These are phyloP conservation scores for Aphrophora alni DNA, from an alignment of 2,888 invertebrate genomes.

Conservation along the genomic window DNA sequence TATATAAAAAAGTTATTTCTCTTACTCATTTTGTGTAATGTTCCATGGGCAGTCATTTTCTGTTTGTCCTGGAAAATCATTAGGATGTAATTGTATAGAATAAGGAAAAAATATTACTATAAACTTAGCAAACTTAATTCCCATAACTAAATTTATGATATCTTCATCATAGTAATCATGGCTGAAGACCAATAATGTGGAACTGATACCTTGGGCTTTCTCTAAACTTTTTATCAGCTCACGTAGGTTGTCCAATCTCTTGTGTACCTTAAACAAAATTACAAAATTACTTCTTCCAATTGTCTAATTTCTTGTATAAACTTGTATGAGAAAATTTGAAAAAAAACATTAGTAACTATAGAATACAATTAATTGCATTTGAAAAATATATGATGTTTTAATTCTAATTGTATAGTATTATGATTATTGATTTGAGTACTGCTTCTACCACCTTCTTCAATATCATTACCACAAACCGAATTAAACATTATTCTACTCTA, in stretches of 20 bases:
- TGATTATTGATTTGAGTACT: too few species aligned
- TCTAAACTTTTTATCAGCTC: constrained; percentile 91
- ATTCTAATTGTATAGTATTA: too few species aligned
- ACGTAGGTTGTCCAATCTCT: constrained; percentile 87
- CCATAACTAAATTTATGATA: constrained; percentile 87
- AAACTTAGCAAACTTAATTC: constrained; percentile 94
- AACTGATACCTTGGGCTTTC: constrained; percentile 87
- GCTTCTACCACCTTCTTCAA: too few species aligned
- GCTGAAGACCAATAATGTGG: constrained; percentile 89
- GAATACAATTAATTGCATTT: too few species aligned
- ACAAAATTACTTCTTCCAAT: too few species aligned
- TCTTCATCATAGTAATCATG: constrained; percentile 93
- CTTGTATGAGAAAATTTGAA: too few species aligned
- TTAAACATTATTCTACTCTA: too few species aligned
- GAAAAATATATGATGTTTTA: too few species aligned
- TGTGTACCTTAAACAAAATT: constrained; percentile 78
- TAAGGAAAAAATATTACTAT: constrained; percentile 97
- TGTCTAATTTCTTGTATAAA: too few species aligned
- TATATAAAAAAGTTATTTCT: constrained; percentile 49
- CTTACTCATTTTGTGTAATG: constrained; percentile 80
- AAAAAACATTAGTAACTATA: too few species aligned
- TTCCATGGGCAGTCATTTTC: constrained; percentile 92
- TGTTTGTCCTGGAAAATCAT: constrained; percentile 91
- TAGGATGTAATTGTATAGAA: constrained; percentile 92
- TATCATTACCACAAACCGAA: too few species aligned